phyloP scores from a whole-genome alignment of 2,113 vertebrate species.

The Oreamnos americanus region DNA sequence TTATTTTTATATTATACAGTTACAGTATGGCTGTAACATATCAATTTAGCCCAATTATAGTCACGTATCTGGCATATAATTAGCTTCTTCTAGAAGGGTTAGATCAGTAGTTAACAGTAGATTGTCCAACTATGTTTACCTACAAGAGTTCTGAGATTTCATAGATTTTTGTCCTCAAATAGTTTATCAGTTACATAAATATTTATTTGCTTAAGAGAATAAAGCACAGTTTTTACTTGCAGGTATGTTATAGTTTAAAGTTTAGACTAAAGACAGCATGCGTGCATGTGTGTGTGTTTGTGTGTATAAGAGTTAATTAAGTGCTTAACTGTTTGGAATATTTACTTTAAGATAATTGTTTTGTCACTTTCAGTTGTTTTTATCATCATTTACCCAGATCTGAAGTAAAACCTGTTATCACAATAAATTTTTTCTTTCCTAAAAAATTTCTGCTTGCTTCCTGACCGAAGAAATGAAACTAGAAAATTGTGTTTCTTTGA shows the following conservation, averaged over 20 bases:
- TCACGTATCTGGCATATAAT: not conserved
- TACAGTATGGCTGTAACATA: not conserved
- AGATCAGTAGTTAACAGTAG: not conserved
- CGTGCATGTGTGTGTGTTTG: not conserved
- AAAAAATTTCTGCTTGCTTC: not conserved
- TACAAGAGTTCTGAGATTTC: not conserved
- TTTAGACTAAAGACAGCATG: not conserved
- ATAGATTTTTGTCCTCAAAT: not conserved
- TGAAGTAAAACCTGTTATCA: not conserved
- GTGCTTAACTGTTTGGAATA: not conserved
- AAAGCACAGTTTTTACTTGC: not conserved
- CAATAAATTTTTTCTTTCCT: not conserved
- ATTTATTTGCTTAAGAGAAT: constrained; percentile 1
- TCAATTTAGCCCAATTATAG: not conserved
- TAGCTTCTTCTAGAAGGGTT: not conserved
- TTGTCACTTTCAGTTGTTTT: not conserved
- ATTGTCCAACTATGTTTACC: not conserved
- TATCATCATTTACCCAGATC: not conserved
- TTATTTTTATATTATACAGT: constrained; percentile 9
- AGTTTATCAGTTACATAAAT: not conserved
- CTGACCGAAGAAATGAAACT: not conserved
- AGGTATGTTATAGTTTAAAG: not conserved
- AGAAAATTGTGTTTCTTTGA: not conserved
- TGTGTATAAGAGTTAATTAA: not conserved
- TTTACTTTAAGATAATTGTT: not conserved